Evolutionary conservation across 2,797 vertebrate species (phyloP), one percentile per base, ranked within the genome.

Genomic region (Synaphobranchus kaupii): DNA sequence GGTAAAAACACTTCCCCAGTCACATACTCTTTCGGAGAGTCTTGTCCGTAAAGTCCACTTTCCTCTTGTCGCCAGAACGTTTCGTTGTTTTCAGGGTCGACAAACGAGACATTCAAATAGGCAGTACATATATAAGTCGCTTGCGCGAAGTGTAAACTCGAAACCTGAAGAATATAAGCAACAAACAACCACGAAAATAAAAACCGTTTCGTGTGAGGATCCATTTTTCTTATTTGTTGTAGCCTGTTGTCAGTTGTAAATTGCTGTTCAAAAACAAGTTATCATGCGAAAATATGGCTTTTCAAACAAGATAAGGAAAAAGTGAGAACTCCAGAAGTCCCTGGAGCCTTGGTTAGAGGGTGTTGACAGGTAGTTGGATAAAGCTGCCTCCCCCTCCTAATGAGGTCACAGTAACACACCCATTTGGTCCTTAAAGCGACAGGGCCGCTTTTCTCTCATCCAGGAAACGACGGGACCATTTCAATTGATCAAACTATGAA

Each of bases 71-170:
- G 93, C 95, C 94, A 96, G 56, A 91, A 87, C 0, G 95, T 95
- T 85, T 83, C 90, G 92, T 96, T 96, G 47, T 15, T 89, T 48
- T 89, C 88, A 0, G 89, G 86, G 56, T 91, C 25, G 87, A 89
- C 87, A 83, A 93, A 97, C 20, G 96, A 96, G 84, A 97, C 94
- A 90, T 97, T 97, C 82, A 97, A 90, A 92, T 95, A 96, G 0
- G 97, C 96, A 0, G 95, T 95, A 94, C 95, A 96, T 87, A 96
- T 91, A 0, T 91, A 91, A 60, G 93, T 93, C 4, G 94, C 95
- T 3, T 87, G 90, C 31, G 90, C 90, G 44, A 87, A 88, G 54
- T 90, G 88, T 84, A 90, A 82, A 25, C 82, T 88, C 47, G 87
- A 90, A 5, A 90, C 90, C 90, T 91, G 90, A 47, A 92, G 73